A percentile compares a stretch with the other conserved stretches of the same genome.
Evolutionary conservation across 2,888 invertebrate species (phyloP).

Genomic region (Eubasilissa splendida): DNA sequence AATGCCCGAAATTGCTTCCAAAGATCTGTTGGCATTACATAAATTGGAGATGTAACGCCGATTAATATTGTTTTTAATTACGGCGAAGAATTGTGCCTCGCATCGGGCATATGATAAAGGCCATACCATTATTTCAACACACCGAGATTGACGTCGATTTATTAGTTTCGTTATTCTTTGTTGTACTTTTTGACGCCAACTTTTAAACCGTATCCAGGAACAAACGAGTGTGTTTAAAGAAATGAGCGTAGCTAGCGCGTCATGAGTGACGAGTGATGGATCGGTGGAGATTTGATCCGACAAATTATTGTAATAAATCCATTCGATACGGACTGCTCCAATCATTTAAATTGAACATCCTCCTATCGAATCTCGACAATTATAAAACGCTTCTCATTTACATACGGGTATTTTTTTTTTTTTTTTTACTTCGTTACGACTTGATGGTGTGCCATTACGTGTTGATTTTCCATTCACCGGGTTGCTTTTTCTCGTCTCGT

Average conservation of each 20-base stretch:
- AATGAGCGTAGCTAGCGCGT: slow-evolving; percentile 15
- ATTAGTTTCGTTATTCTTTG: slow-evolving; percentile 55
- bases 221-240: slow-evolving; percentile 28
- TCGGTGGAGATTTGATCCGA: slow-evolving; percentile 38
- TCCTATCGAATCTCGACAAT: slow-evolving; percentile 17
- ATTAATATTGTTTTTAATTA: slow-evolving; percentile 55
- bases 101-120: slow-evolving; percentile 41
- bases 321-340: slow-evolving; percentile 1
- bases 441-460: not conserved
- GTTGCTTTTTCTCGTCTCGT: not conserved
- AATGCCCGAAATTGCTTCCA: no score
- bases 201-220: slow-evolving; percentile 25
- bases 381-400: slow-evolving; percentile 11
- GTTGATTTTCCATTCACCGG: slow-evolving; percentile 19
- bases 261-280: slow-evolving; percentile 16
- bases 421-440: slow-evolving; percentile 14
- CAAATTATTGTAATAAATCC: slow-evolving; percentile 42
- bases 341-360: slow-evolving; percentile 25
- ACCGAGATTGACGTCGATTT: slow-evolving; percentile 56
- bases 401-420: not conserved
- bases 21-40: no score
- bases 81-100: slow-evolving; percentile 37
- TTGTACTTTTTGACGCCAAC: slow-evolving; percentile 47
- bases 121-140: slow-evolving; percentile 54
- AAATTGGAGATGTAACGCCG: slow-evolving; percentile 39